Evolutionary conservation across 2,797 vertebrate species (phyloP).

Genomic region (Neomorphus geoffroyi): DNA sequence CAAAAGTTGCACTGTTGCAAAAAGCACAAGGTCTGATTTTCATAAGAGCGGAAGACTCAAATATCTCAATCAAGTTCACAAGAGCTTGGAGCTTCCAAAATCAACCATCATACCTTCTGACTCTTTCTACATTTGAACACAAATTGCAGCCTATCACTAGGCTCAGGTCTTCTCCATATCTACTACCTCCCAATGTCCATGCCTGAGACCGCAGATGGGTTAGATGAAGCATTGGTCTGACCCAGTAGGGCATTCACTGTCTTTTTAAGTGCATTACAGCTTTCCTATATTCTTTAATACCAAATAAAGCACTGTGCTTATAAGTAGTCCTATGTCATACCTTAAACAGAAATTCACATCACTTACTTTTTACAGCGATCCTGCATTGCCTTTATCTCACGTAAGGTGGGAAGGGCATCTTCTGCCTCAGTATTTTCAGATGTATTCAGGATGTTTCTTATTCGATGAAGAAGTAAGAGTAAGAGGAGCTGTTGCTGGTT

Average conservation of each 20-base stretch:
- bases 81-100: not conserved
- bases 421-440: slow-evolving; percentile 71
- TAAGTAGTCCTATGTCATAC: not conserved
- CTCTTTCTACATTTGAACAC: not conserved
- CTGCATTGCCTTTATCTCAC: slow-evolving; percentile 85
- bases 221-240: not conserved
- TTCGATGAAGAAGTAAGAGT: slow-evolving; percentile 81
- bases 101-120: not conserved
- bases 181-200: rapidly evolving
- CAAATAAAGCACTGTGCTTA: not conserved
- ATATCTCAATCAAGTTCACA: not conserved
- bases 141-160: not conserved
- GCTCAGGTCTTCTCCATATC: not conserved
- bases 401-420: slow-evolving; percentile 74
- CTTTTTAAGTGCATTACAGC: not conserved
- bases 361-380: slow-evolving; percentile 83
- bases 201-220: not conserved
- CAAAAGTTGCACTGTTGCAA: not conserved
- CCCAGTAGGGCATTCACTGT: not conserved
- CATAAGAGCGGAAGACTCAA: not conserved
- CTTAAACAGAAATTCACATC: not conserved
- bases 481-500: slow-evolving; percentile 85
- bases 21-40: not conserved
- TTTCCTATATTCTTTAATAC: not conserved
- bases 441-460: slow-evolving; percentile 77